A percentile compares a stretch with the other conserved stretches of the same genome.
These are phyloP conservation scores for Clostera curtula DNA, from an alignment of 2,888 invertebrate species.

Conservation along the genomic window DNA sequence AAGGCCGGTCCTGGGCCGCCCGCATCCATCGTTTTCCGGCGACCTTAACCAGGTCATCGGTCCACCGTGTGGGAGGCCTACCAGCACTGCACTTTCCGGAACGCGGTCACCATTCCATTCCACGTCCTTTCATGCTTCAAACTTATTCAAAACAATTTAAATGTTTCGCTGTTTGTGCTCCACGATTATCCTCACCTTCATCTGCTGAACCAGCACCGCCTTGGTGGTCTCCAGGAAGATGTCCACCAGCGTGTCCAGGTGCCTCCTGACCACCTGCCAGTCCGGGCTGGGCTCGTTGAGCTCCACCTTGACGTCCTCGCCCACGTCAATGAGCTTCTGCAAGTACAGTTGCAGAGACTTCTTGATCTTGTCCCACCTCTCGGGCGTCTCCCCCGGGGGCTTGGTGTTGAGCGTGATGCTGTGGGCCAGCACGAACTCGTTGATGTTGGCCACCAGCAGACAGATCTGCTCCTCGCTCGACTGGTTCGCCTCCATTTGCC, in stretches of 20 bases:
- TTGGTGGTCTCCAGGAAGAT: conserved; percentile 76
- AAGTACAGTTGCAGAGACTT: conserved; percentile 58
- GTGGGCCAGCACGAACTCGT: conserved; percentile 72
- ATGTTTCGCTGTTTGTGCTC: no score
- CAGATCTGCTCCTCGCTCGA: conserved; percentile 61
- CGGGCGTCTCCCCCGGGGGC: conserved; percentile 66
- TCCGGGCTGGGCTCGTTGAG: conserved; percentile 59
- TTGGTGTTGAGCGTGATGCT: conserved; percentile 66
- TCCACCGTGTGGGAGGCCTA: no score
- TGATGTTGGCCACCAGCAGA: conserved; percentile 70
- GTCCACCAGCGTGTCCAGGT: conserved; percentile 66
- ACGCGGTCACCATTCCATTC: no score
- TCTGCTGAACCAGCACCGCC: conserved; percentile 72
- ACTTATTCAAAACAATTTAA: no score
- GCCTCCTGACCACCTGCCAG: conserved; percentile 52
- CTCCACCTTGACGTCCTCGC: conserved; percentile 66
- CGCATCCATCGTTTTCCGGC: no score
- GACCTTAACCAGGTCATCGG: no score
- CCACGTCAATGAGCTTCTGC: conserved; percentile 63
- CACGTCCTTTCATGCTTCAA: no score
- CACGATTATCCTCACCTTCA: conserved; percentile 59
- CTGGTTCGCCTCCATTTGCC: conserved; percentile 50
- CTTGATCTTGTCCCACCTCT: conserved; percentile 68
- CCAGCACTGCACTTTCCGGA: no score
- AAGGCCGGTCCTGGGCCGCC: no score